Conservation (phyloP, 2,797 vertebrate genomes). For the Anguilla megastoma region DNA sequence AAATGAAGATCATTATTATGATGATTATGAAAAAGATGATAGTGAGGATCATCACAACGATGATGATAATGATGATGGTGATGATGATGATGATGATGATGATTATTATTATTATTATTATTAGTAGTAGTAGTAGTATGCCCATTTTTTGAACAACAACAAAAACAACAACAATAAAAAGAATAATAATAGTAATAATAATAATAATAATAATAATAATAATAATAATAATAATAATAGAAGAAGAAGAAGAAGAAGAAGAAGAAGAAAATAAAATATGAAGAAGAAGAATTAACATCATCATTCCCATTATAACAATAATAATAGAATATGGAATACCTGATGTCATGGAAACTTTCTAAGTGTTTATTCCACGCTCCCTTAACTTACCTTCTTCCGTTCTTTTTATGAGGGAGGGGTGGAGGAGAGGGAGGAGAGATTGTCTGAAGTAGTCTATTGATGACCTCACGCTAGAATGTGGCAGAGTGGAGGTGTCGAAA, state of each 20-base stretch:
- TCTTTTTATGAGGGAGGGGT: constrained; percentile 72
- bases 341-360: constrained; percentile 55
- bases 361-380: constrained; percentile 70
- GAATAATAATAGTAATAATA: neutral
- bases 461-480: constrained; percentile 88
- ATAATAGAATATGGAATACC: neutral
- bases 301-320: neutral
- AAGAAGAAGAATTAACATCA: neutral
- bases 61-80: too few species aligned
- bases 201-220: neutral
- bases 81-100: too few species aligned
- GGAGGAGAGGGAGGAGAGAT: constrained; percentile 61
- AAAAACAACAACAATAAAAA: neutral
- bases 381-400: constrained; percentile 76
- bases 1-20: neutral
- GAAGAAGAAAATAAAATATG: neutral
- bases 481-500: constrained; percentile 74
- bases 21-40: neutral
- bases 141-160: neutral
- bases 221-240: neutral
- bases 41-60: too few species aligned
- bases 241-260: neutral
- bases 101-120: neutral
- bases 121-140: neutral
- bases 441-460: constrained; percentile 72